These are phyloP conservation scores for Leptothorax acervorum DNA, from an alignment of 2,888 invertebrate species.

Conservation along the genomic window DNA sequence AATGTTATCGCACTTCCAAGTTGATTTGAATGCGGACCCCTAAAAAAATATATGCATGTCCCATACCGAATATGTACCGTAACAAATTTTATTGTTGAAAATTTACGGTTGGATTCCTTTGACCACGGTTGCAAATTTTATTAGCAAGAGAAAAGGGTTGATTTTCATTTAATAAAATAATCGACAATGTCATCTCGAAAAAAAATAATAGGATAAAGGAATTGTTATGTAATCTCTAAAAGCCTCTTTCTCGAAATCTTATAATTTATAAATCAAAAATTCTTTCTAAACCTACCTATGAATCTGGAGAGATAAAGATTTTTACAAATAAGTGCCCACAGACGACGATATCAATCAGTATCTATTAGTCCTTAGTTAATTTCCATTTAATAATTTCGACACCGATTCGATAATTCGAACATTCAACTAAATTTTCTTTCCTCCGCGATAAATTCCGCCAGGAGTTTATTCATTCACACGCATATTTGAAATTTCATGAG, in stretches of 20 bases:
- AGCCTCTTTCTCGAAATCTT: not conserved
- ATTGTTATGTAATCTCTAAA: not conserved
- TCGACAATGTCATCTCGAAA: not conserved
- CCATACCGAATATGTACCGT: not conserved
- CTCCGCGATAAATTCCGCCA: not conserved
- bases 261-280: not conserved
- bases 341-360: not conserved
- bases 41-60: constrained; percentile 4
- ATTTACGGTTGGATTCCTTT: constrained; percentile 12
- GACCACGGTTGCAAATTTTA: not conserved
- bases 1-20: constrained; percentile 8
- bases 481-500: not conserved
- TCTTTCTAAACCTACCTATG: not conserved
- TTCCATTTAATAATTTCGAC: not conserved
- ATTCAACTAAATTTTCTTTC: not conserved
- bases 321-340: not conserved
- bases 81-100: constrained; percentile 12
- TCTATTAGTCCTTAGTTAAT: not conserved
- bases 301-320: not conserved
- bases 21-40: constrained; percentile 14
- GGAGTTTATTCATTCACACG: not conserved
- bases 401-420: not conserved
- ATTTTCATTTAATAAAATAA: constrained; percentile 13
- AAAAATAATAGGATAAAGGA: not conserved
- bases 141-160: not conserved